These are phyloP conservation scores for Caerostris darwini DNA, from an alignment of 1,140 invertebrate species.

Conservation along the genomic window DNA sequence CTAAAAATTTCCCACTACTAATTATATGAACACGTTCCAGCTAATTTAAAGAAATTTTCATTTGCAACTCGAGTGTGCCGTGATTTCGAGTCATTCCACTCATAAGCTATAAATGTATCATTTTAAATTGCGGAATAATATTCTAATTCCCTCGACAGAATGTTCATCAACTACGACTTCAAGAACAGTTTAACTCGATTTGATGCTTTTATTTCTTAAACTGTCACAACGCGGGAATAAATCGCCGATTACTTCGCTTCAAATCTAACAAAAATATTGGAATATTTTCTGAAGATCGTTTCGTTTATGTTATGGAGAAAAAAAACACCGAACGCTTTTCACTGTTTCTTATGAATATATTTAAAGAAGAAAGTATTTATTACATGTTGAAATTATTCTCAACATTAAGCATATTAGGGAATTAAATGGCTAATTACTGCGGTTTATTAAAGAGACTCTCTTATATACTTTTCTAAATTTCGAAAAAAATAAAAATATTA, in stretches of 20 bases:
- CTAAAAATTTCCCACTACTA: neutral
- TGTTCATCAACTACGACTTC: neutral
- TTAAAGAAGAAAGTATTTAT: too few relatives aligned
- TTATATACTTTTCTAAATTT: too few relatives aligned
- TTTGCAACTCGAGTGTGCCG: conserved; percentile 11
- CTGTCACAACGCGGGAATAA: neutral
- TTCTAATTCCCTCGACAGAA: neutral
- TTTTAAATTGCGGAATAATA: conserved; percentile 26
- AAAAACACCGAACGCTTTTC: too few relatives aligned
- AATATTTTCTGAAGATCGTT: neutral
- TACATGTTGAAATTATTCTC: too few relatives aligned
- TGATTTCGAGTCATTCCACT: neutral
- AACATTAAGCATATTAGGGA: too few relatives aligned
- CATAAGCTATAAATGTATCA: neutral
- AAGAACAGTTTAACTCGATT: conserved; percentile 8
- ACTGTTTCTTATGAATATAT: too few relatives aligned
- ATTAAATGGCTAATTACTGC: too few relatives aligned
- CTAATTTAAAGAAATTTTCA: conserved; percentile 29
- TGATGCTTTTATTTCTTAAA: conserved; percentile 9
- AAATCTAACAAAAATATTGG: conserved; percentile 18
- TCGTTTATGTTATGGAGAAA: neutral
- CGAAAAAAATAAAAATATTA: too few relatives aligned
- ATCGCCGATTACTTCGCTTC: neutral
- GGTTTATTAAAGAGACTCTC: too few relatives aligned
- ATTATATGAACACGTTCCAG: neutral